Evolutionary conservation across 2,888 invertebrate species (phyloP), one percentile per base, ranked within the genome.

Genomic region (Eupsilia transversa): DNA sequence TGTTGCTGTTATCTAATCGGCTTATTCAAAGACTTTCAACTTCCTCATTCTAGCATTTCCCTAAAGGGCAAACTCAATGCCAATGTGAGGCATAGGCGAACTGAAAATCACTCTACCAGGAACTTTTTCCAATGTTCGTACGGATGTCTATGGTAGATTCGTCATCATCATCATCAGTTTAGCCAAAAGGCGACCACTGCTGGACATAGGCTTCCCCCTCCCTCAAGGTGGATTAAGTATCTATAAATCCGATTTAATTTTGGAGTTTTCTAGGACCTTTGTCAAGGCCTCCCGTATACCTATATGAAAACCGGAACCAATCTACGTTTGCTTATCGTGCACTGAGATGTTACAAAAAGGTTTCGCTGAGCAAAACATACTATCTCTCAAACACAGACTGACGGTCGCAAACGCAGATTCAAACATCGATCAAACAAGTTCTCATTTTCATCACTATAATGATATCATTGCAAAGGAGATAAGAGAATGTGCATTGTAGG

Each of bases 381-480:
- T 30, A 17, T 23, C 38, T 33, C 57, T 3, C 30, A 27, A n/a
- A 30, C 14, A 59, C 14, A 12, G 20, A 12, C 3, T 27, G 23
- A n/a, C 23, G 2, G 27, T 10, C n/a, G 27, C 64, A 17, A 23
- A 14, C 30, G n/a, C n/a, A 30, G 46, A 49, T 17, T 17, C 4
- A 65, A 54, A 57, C 41, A 70, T 52, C 4, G 1, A 43, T 33
- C 3, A 46, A 60, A 33, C 9, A 38, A 41, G 9, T 33, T 20
- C 12, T 52, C 60, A 30, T n/a, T 30, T 54, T 52, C 14, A 23
- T 38, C 27, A 30, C 2, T 35, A 46, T 46, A 43, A 17, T 27
- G 20, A 52, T 57, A 63, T 35, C 33, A 79, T 35, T 78, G 27
- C 35, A 65, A 41, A 23, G 5, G 0, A 49, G 59, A 65, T 65